phyloP scores from a whole-genome alignment of 2,113 vertebrate genomes.

The Xenopus laevis region DNA sequence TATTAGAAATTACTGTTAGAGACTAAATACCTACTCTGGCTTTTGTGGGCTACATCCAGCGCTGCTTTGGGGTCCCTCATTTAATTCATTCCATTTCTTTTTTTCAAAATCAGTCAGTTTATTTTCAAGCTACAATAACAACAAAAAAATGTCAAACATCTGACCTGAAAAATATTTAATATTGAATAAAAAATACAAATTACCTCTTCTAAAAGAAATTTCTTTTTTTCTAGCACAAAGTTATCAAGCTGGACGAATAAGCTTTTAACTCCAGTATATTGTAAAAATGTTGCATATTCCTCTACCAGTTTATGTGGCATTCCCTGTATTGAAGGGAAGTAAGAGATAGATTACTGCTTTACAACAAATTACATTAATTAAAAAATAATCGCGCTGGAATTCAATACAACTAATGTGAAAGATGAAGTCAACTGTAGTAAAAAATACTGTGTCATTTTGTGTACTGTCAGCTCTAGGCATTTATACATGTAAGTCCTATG shows the following conservation, averaged over 20 bases:
- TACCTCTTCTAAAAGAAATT: neutral
- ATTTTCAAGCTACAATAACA: constrained; percentile 4
- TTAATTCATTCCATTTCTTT: neutral
- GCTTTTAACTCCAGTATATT: constrained; percentile 5
- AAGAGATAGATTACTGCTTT: neutral
- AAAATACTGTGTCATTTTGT: no score
- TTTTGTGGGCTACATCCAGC: neutral
- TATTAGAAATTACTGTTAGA: neutral
- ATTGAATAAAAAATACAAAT: neutral
- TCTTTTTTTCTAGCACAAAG: neutral
- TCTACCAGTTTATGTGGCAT: neutral
- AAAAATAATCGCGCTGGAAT: no score
- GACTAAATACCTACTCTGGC: neutral
- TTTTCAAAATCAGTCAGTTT: constrained; percentile 13
- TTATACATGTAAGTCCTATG: no score
- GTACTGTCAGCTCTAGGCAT: no score
- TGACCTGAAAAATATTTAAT: neutral
- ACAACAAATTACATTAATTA: neutral
- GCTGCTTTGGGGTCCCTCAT: neutral
- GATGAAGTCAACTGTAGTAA: no score
- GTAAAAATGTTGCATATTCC: constrained; percentile 2
- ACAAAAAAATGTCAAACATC: neutral
- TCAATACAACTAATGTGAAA: no score
- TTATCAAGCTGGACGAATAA: constrained; percentile 2
- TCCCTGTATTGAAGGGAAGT: neutral